Evolutionary conservation across 2,797 vertebrate species (phyloP).

Genomic region (Nyctalus aviator): DNA sequence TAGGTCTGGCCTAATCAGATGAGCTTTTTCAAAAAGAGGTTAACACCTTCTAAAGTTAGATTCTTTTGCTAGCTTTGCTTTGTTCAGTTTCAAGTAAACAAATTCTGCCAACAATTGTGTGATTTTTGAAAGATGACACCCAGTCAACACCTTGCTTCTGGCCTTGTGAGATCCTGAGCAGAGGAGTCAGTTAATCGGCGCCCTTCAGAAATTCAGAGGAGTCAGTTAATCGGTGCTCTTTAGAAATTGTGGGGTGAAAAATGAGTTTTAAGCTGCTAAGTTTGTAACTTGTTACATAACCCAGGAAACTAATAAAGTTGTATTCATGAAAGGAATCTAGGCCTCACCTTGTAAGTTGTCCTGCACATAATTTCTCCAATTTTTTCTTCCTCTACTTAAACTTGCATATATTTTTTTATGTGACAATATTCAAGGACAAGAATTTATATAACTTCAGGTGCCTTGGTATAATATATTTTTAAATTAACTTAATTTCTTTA

Average conservation of each 20-base stretch:
- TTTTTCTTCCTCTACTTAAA: slow-evolving; percentile 23
- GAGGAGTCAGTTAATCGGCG: neutral
- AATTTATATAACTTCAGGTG: too few relatives aligned
- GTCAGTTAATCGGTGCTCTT: neutral
- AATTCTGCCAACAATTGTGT: neutral
- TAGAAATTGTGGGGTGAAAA: neutral
- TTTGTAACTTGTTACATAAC: neutral
- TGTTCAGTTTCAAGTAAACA: neutral
- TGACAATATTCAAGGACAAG: neutral
- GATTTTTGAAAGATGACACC: neutral
- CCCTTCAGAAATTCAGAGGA: neutral
- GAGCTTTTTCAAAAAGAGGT: neutral
- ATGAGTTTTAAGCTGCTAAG: neutral
- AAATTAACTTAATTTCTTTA: neutral
- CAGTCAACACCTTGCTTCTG: neutral
- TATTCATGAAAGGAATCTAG: neutral
- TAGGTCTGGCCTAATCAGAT: neutral
- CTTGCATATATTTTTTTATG: neutral
- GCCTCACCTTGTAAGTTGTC: neutral
- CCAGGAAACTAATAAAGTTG: neutral
- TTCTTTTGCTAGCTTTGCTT: neutral
- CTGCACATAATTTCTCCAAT: neutral
- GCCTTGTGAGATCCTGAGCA: neutral
- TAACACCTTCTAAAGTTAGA: neutral
- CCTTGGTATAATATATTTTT: neutral